phyloP scores from a whole-genome alignment of 2,888 invertebrate genomes.

The Ypsolopha scabrella region DNA sequence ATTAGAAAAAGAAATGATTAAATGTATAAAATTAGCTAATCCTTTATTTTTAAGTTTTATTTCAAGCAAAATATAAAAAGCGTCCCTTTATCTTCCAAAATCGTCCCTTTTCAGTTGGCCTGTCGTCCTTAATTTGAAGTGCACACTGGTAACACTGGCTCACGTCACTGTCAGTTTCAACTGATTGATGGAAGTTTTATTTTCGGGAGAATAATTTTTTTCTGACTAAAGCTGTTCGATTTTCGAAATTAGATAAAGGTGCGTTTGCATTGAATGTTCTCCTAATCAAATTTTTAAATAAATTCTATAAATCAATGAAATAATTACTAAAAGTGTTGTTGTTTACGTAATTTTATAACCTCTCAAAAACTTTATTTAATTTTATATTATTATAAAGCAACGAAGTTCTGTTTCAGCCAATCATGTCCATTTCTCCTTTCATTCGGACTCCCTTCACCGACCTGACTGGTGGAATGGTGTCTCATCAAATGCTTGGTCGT shows the following conservation, averaged over 20 bases:
- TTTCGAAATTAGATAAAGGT: background rate
- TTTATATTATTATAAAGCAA: background rate
- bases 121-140: no score
- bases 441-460: conserved; percentile 80
- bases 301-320: background rate
- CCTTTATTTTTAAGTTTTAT: no score
- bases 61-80: no score
- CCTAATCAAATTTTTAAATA: background rate
- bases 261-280: background rate
- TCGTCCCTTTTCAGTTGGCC: no score
- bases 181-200: no score
- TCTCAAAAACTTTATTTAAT: conserved; percentile 3
- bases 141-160: no score
- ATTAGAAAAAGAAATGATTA: no score
- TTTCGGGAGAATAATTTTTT: no score
- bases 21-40: no score
- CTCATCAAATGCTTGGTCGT: conserved; percentile 73
- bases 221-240: no score
- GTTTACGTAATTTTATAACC: conserved; percentile 12
- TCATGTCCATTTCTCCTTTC: conserved; percentile 76
- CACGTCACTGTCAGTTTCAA: no score
- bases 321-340: conserved; percentile 29
- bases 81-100: no score
- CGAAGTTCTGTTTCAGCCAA: background rate
- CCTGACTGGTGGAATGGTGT: conserved; percentile 73